Evolutionary conservation across 2,797 vertebrate species (phyloP).

Genomic region (Benthosema pterotum): DNA sequence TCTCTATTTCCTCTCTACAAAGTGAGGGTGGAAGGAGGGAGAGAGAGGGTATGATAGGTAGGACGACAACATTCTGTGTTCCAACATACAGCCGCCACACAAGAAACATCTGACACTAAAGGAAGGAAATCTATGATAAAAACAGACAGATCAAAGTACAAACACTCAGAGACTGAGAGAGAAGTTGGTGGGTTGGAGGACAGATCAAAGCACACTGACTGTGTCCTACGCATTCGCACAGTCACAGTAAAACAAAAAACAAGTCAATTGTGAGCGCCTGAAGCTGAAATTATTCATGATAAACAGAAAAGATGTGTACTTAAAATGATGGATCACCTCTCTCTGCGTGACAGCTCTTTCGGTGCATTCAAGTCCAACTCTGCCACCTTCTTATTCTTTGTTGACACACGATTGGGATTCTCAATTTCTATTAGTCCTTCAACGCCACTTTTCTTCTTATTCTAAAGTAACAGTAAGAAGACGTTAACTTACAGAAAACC

Average conservation of each 20-base stretch:
- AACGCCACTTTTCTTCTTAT: constrained; percentile 79
- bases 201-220: too few species aligned
- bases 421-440: constrained; percentile 85
- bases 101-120: constrained; percentile 3
- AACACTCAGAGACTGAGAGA: not conserved
- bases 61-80: not conserved
- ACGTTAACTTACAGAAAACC: too few species aligned
- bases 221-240: too few species aligned
- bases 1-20: constrained; percentile 85
- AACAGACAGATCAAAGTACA: not conserved
- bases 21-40: not conserved
- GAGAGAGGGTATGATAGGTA: not conserved
- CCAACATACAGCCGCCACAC: not conserved
- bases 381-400: constrained; percentile 82
- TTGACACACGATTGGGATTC: constrained; percentile 83
- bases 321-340: constrained; percentile 71
- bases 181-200: not conserved
- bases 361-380: constrained; percentile 76
- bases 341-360: constrained; percentile 80
- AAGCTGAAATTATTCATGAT: not conserved
- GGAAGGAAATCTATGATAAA: too few species aligned
- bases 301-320: not conserved
- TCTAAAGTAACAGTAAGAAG: constrained; percentile 40
- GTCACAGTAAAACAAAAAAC: too few species aligned
- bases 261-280: too few species aligned